Evolutionary conservation across 35 echinoderm and acorn worm genomes (phyloP).

Genomic region (Eucidaris tribuloides): DNA sequence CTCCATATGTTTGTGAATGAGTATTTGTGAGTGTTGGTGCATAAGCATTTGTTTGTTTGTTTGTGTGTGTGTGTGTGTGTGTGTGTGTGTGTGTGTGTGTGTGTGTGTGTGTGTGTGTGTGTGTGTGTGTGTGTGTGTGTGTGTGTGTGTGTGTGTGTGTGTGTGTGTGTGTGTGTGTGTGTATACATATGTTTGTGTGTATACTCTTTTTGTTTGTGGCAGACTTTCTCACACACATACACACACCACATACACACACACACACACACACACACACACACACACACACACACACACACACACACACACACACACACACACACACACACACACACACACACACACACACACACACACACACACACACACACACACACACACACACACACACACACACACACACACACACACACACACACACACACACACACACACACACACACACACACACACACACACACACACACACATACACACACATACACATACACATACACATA

Average conservation of each 20-base stretch:
- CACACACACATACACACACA: background rate
- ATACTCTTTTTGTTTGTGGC: background rate
- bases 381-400: background rate
- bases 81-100: constrained; percentile 9
- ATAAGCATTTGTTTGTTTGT: too few species aligned
- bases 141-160: background rate
- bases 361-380: background rate
- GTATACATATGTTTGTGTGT: background rate
- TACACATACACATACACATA: background rate
- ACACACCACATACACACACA: too few species aligned
- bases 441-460: background rate
- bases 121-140: background rate
- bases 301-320: background rate
- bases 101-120: constrained; percentile 6
- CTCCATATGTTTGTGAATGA: too few species aligned
- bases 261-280: too few species aligned
- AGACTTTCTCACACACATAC: too few species aligned
- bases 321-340: background rate
- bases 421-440: background rate
- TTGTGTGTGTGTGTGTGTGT: too few species aligned
- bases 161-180: background rate
- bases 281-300: background rate
- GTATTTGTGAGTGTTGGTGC: background rate
- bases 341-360: background rate
- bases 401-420: background rate